phyloP scores from a whole-genome alignment of 2,113 vertebrate genomes.

The Anas platyrhynchos region DNA sequence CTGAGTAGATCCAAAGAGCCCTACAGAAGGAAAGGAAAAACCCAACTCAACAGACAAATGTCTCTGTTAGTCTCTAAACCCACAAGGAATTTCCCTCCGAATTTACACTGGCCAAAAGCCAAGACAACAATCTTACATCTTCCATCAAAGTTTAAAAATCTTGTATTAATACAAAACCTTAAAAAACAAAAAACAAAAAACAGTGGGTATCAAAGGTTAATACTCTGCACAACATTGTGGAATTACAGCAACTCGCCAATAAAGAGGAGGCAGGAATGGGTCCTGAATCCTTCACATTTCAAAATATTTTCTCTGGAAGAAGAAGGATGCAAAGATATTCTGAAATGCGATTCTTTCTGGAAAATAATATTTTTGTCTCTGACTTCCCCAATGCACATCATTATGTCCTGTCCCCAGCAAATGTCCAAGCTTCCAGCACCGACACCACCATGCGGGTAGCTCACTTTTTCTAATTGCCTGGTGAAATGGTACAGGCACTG shows the following conservation, averaged over 20 bases:
- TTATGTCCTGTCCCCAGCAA: background rate
- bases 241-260: background rate
- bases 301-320: background rate
- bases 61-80: background rate
- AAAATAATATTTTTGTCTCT: background rate
- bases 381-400: background rate
- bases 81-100: slow-evolving; percentile 13
- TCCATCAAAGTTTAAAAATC: background rate
- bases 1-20: background rate
- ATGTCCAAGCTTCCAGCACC: background rate
- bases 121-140: background rate
- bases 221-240: background rate
- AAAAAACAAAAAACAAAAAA: background rate
- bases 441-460: background rate
- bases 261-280: background rate
- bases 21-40: background rate
- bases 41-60: background rate
- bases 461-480: background rate
- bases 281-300: background rate
- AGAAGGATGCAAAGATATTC: background rate
- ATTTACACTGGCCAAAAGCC: background rate
- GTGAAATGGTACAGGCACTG: background rate
- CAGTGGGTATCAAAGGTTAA: background rate
- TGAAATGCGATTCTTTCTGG: background rate
- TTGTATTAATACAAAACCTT: background rate